These are phyloP conservation scores for western clawed frog (Xenopus tropicalis) DNA, from an alignment of 2,113 vertebrate genomes.

Conservation along the genomic window UCB_Xtro_10.0 CM004444.2:123064001-123064500, in stretches of 20 bases:
- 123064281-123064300: neutral
- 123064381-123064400: neutral
- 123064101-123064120: neutral
- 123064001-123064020: neutral
- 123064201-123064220: conserved; percentile 9
- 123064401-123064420: neutral
- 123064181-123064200: neutral
- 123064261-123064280: conserved; percentile 14
- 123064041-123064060: neutral
- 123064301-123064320: conserved; percentile 14
- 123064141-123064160: neutral
- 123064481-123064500: neutral
- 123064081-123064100: neutral
- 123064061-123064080: neutral
- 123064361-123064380: neutral
- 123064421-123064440: neutral
- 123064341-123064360: neutral
- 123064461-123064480: no score
- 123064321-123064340: conserved; percentile 13
- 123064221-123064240: conserved; percentile 9
- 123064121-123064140: conserved; percentile 5
- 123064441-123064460: neutral
- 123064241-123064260: conserved; percentile 1
- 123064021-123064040: neutral
- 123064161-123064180: conserved; percentile 2